These are phyloP conservation scores for Dyspetes luteomarginatus DNA, from an alignment of 2,888 invertebrate genomes.

Conservation along the genomic window DNA sequence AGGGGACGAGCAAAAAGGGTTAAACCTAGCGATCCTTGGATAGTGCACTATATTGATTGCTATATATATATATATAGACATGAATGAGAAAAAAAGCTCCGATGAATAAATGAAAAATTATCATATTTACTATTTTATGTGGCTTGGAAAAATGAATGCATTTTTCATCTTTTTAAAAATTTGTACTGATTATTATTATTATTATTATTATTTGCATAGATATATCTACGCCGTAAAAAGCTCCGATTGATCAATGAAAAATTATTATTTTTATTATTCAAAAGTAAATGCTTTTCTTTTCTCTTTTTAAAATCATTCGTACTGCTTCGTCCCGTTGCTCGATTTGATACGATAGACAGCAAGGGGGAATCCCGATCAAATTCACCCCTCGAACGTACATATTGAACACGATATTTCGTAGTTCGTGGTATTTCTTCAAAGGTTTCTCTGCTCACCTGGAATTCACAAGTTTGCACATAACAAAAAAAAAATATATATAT, in stretches of 20 bases:
- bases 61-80: background rate
- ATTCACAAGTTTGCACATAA: background rate
- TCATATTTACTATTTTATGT: background rate
- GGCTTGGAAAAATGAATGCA: background rate
- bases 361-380: too few species aligned
- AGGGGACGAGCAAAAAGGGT: slow-evolving; percentile 50
- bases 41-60: background rate
- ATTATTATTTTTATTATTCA: background rate
- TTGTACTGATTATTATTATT: too few species aligned
- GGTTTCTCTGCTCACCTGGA: slow-evolving; percentile 5
- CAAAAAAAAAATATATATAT: background rate
- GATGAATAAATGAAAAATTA: slow-evolving; percentile 32
- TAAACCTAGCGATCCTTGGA: slow-evolving; percentile 43
- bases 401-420: slow-evolving; percentile 1
- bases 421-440: slow-evolving; percentile 4
- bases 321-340: background rate
- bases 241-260: slow-evolving; percentile 30
- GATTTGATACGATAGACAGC: background rate
- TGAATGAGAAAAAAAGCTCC: background rate
- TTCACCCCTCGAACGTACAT: slow-evolving; percentile 1
- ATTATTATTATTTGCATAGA: too few species aligned
- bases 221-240: too few species aligned
- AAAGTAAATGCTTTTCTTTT: background rate
- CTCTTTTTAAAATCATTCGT: background rate
- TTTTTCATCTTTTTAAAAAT: background rate